phyloP scores from a whole-genome alignment of 2,888 invertebrate species.

The Archips xylosteana region DNA sequence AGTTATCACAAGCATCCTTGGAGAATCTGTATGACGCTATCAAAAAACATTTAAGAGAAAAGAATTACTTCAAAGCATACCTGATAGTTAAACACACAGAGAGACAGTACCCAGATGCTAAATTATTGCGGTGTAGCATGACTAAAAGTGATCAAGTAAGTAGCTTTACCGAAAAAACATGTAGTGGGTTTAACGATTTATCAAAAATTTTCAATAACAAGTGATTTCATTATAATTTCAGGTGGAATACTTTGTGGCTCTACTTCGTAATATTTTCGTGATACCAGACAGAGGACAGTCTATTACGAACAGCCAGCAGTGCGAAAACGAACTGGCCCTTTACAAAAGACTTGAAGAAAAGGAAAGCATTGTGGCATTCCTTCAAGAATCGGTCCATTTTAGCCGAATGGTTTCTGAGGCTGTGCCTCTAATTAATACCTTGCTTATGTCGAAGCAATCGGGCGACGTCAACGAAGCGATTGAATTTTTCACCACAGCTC shows the following conservation, averaged over 20 bases:
- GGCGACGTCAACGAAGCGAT: constrained; percentile 96
- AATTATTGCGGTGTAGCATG: constrained; percentile 76
- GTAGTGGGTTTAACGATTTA: too few relatives aligned
- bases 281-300: constrained; percentile 70
- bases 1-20: constrained; percentile 74
- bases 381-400: constrained; percentile 87
- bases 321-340: constrained; percentile 75
- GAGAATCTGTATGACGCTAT: constrained; percentile 77
- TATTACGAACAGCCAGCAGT: constrained; percentile 67
- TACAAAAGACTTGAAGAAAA: constrained; percentile 85
- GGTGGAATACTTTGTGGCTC: constrained; percentile 77
- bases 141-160: constrained; percentile 79
- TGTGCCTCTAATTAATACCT: constrained; percentile 87
- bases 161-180: not conserved
- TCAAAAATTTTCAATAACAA: not conserved
- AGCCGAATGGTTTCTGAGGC: constrained; percentile 75
- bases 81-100: constrained; percentile 79
- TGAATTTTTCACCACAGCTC: constrained; percentile 93
- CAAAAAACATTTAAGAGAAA: constrained; percentile 73
- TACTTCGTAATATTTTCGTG: constrained; percentile 75
- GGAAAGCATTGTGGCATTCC: constrained; percentile 89
- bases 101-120: constrained; percentile 78
- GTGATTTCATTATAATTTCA: constrained; percentile 52
- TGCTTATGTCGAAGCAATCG: constrained; percentile 90
- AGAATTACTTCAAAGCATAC: constrained; percentile 83